Evolutionary conservation across 2,797 vertebrate species (phyloP).

Genomic region (Cuculus canorus): DNA sequence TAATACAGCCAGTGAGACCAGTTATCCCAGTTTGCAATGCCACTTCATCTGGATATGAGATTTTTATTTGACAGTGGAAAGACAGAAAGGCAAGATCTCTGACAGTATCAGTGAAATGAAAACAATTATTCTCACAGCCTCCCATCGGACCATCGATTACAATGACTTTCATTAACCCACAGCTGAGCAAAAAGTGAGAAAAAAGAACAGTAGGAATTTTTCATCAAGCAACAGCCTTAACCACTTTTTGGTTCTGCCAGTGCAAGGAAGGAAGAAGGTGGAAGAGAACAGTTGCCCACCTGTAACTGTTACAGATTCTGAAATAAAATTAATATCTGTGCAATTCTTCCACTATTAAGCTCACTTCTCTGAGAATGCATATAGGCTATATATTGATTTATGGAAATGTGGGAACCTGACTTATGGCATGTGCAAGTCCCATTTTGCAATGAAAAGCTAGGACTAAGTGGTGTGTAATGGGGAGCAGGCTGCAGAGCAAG

Average conservation of each 20-base stretch:
- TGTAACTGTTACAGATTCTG: neutral
- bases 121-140: neutral
- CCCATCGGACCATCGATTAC: neutral
- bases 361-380: neutral
- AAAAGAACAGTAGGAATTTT: neutral
- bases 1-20: neutral
- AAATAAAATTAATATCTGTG: neutral
- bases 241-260: neutral
- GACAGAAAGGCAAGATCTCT: neutral
- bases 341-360: neutral
- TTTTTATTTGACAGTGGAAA: neutral
- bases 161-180: neutral
- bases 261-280: neutral
- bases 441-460: neutral
- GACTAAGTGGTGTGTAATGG: too few species aligned
- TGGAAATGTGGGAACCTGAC: neutral
- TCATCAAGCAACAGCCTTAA: neutral
- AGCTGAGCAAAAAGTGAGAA: neutral
- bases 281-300: neutral
- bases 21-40: neutral
- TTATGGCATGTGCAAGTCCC: neutral
- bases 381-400: neutral
- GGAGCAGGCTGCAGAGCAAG: neutral
- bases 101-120: neutral
- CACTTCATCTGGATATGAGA: neutral